Percentiles rank a stretch among this genome's conserved stretches.
These are phyloP conservation scores for Cavia porcellus DNA, from an alignment of 2,113 vertebrate genomes.

Conservation along the genomic window DNA sequence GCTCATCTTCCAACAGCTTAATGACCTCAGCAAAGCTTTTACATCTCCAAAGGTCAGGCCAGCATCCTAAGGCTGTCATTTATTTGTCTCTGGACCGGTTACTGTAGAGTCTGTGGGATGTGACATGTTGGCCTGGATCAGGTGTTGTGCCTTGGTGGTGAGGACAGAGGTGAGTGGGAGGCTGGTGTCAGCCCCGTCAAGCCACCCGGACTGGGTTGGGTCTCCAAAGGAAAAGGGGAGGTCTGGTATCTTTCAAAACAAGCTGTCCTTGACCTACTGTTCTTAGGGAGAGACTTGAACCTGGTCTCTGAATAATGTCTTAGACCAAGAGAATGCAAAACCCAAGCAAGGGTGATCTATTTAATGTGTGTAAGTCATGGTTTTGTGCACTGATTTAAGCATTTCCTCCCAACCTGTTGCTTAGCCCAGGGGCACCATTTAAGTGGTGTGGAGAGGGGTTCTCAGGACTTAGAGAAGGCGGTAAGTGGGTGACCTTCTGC, in stretches of 20 bases:
- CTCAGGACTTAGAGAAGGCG: not conserved
- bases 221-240: not conserved
- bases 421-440: not conserved
- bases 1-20: not conserved
- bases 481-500: not conserved
- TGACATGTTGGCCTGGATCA: not conserved
- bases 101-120: not conserved
- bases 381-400: not conserved
- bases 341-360: not conserved
- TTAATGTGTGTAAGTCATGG: not conserved
- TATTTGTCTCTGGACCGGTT: not conserved
- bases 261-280: not conserved
- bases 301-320: not conserved
- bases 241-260: not conserved
- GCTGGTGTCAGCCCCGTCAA: not conserved
- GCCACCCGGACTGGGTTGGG: not conserved
- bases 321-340: not conserved
- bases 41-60: not conserved
- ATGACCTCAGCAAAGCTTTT: not conserved
- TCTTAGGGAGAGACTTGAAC: conserved; percentile 25
- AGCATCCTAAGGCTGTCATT: not conserved
- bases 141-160: not conserved
- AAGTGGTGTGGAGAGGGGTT: not conserved
- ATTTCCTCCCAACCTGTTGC: not conserved
- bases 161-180: not conserved